Evolutionary conservation across 2,888 invertebrate species (phyloP), one percentile per base, ranked within the genome.

Genomic region (Mamestra brassicae): DNA sequence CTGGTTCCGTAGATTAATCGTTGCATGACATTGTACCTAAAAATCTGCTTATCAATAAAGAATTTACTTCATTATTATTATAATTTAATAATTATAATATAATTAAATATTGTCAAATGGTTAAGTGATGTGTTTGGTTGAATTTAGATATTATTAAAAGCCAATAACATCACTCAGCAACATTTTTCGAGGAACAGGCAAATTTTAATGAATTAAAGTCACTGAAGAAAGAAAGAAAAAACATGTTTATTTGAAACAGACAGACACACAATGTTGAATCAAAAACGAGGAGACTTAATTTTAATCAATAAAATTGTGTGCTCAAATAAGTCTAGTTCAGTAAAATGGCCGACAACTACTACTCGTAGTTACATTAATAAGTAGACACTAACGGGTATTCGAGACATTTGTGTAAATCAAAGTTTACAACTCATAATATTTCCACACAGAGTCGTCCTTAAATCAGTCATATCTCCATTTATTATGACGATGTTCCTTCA

Each of bases 401-500:
- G 10, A 38, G 17, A 60, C 4, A 71, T n/a, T 11, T 11, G 11
- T 47, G 34, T 76, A 71, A 71, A 54, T 76, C 47, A 76, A 71
- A 11, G 1, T 71, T 71, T 47, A 76, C 76, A 3, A 42, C 71
- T 78, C 52, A 38, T 79, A 76, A 71, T 34, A 47, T 79, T 61
- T 76, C 79, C 75, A 61, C 54, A 47, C 47, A 54, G 47, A 60
- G 38, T 61, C 54, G 38, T 36, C 52, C 78, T 10, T 76, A 80
- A 36, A 57, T 69, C 78, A 82, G 71, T 81, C 66, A 63, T 80
- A 84, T 76, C 58, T 68, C 50, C 42, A 61, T 81, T 79, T 79
- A 74, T 69, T 74, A 83, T 55, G 80, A 69, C 80, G 69, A 81
- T 82, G 81, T 83, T 76, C 76, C 76, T 85, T 83, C 85, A 85